These are phyloP conservation scores for Odontocerum albicorne DNA, from an alignment of 2,888 invertebrate species.

Conservation along the genomic window DNA sequence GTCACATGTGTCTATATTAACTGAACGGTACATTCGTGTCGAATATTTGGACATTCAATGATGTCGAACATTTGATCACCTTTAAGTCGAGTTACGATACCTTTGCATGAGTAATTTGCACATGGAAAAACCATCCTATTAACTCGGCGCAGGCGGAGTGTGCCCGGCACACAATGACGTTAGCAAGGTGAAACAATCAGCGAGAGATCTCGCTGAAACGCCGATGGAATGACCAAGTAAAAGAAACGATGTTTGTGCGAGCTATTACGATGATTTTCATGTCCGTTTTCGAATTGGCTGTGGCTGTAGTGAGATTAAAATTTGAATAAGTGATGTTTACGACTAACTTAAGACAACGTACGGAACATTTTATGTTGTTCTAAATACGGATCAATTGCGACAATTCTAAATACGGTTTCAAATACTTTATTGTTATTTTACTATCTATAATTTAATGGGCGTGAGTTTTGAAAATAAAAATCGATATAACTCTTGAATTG, in stretches of 20 bases:
- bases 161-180: constrained; percentile 9
- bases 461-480: too few species aligned
- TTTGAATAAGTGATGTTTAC: too few species aligned
- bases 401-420: too few species aligned
- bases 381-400: too few species aligned
- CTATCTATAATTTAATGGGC: too few species aligned
- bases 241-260: constrained; percentile 18
- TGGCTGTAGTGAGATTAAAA: neutral
- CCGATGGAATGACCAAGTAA: constrained; percentile 19
- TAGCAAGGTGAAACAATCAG: constrained; percentile 25
- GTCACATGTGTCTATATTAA: too few species aligned
- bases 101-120: neutral
- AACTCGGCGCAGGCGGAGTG: neutral
- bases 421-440: too few species aligned
- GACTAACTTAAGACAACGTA: too few species aligned
- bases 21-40: too few species aligned
- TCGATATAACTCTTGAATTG: too few species aligned
- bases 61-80: neutral
- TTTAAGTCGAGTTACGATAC: neutral
- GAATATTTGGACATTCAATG: neutral
- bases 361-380: too few species aligned
- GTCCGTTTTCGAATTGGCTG: neutral
- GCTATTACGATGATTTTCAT: constrained; percentile 1
- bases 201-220: constrained; percentile 14
- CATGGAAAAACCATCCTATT: constrained; percentile 9